These are phyloP conservation scores for Agelastica alni DNA, from an alignment of 2,888 invertebrate species.

Conservation along the genomic window DNA sequence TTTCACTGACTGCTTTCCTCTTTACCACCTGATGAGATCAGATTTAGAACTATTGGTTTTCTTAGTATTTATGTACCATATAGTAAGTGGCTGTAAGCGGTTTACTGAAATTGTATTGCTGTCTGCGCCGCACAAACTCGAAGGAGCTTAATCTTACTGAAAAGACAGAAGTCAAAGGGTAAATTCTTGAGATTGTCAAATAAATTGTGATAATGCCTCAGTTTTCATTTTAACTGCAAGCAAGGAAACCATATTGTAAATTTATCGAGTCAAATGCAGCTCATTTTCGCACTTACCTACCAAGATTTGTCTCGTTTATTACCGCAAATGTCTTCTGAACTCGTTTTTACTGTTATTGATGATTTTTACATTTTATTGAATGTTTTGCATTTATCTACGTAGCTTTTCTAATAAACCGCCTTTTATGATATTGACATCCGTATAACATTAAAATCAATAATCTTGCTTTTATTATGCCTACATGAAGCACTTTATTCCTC, in stretches of 20 bases:
- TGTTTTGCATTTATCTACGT: constrained; percentile 14
- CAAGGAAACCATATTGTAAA: constrained; percentile 33
- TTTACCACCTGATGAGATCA: constrained; percentile 49
- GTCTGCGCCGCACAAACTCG: constrained; percentile 27
- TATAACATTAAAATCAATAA: not conserved
- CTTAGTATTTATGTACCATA: constrained; percentile 36
- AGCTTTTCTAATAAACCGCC: constrained; percentile 2
- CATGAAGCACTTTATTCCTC: no score
- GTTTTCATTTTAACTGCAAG: constrained; percentile 35
- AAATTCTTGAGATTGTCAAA: constrained; percentile 35
- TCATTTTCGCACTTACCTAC: constrained; percentile 30
- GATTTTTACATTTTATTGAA: constrained; percentile 27
- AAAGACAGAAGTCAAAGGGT: constrained; percentile 36
- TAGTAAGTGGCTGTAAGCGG: constrained; percentile 41
- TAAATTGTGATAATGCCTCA: constrained; percentile 35
- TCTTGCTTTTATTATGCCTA: no score
- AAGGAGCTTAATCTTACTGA: constrained; percentile 34
- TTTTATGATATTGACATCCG: constrained; percentile 5
- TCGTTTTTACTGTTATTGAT: constrained; percentile 24
- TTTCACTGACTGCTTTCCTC: constrained; percentile 43
- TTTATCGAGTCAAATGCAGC: constrained; percentile 29
- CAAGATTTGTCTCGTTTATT: constrained; percentile 30
- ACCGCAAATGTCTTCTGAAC: constrained; percentile 16
- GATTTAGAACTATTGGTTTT: constrained; percentile 48
- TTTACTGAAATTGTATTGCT: constrained; percentile 39